Base-by-base conservation (phyloP, 2,797 vertebrate genomes). In the Phrynocephalus guinanensis region DNA sequence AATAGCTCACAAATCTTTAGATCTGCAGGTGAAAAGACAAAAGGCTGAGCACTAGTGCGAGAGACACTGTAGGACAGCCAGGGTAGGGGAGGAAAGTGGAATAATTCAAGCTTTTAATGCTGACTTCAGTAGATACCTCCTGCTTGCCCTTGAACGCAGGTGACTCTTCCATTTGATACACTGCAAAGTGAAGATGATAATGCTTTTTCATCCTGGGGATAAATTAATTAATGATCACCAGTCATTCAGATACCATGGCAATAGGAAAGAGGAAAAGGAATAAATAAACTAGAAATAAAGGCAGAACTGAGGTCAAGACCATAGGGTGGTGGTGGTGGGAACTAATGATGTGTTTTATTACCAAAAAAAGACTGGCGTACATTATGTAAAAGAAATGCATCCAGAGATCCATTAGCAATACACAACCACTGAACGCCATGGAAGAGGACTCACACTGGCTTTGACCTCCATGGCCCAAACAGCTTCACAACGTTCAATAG, bases 41-140 rank as follows among this genome's bases (percentile, higher is more conserved):
- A 63, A 84, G 87, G 24, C 28, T 63, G n/a, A 26, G 38, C 33
- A 26, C 50, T 10, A 13, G 22, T 60, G n/a, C 48, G 50, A 26
- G 33, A 84, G 67, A 83, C 56, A 16, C 6, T 7, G 6, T 70
- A 87, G 66, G 66, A 60, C 67, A 79, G 50, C 52, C 56, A 66
- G 28, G 66, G 26, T 11, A 79, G 52, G 44, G 33, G 22, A 71
- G 26, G 76, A 66, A 78, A 88, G 71, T 26, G 48, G 28, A 79
- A 88, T 72, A 72, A 88, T 88, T 63, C 82, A 84, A 72, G 87
- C 75, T 84, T 84, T 87, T 82, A 75, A 76, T 82, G 28, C 76
- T 72, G 50, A 63, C 76, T 88, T 88, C 20, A 8, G 33, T 50
- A 30, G 33, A 66, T 24, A 66, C n/a, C 72, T 63, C 20, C 67